Evolutionary conservation across 2,888 invertebrate species (phyloP), one percentile per base, ranked within the genome.

Genomic region (Trileptium ribeirensis): DNA sequence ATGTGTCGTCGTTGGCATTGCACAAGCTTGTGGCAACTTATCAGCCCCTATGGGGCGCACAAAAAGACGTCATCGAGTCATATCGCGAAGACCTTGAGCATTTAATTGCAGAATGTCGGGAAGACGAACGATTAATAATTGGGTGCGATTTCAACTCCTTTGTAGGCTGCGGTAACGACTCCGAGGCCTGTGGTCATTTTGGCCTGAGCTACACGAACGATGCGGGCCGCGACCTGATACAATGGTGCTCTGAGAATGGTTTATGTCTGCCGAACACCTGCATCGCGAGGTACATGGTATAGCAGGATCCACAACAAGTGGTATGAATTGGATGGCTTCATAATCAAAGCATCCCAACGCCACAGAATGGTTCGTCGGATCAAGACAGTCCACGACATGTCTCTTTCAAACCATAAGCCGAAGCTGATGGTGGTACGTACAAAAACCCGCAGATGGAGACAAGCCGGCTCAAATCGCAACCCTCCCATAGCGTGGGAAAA

Each of bases 321-420:
- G 70, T 70, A 70, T n/a, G 70, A 70, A 70, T n/a, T 70, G 19
- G 70, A 70, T 31, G 70, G 70, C 8, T 70, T 70, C 70, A 31
- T 70, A 8, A 31, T 70, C 19, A 70, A 70, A 36, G 33, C 33
- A 29, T 15, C 3, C 15, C 70, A 70, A 36, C 31, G 70, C 15
- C 70, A 70, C 70, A 8, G 36, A 8, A 8, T 70, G 15, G 33
- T 70, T 19, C 70, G 33, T 8, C 15, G 36, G 8, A 70, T 70
- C 36, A 33, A 36, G 15, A 33, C 70, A 15, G 36, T 70, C 70
- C 8, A 70, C 3, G 70, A 70, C 31, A 29, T 70, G 70, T 8
- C 70, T 70, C 70, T 70, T 8, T 70, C 70, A 29, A n/a, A 70
- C n/a, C 70, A 70, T 36, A 70, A 70, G 70, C 70, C 70, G 33